Evolutionary conservation across 1,140 invertebrate genomes (phyloP).

Genomic region (Trichonephila clavata): DNA sequence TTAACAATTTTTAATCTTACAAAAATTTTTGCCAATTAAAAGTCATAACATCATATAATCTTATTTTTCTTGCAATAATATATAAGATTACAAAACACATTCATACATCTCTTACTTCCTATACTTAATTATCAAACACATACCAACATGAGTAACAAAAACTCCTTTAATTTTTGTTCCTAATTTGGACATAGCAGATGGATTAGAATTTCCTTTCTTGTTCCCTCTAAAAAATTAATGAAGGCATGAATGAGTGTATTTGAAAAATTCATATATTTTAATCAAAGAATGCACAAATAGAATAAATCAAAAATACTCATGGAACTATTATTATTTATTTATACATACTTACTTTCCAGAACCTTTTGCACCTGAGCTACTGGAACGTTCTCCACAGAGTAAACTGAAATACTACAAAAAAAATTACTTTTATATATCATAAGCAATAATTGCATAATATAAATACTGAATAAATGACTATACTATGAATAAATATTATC

Average conservation of each 20-base stretch:
- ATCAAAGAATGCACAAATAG: too few species aligned
- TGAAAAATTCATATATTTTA: neutral
- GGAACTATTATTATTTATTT: neutral
- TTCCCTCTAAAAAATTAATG: conserved; percentile 67
- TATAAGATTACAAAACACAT: too few species aligned
- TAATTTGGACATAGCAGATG: conserved; percentile 80
- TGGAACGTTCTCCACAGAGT: conserved; percentile 85
- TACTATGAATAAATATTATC: too few species aligned
- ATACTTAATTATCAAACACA: conserved; percentile 45
- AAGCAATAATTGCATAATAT: neutral
- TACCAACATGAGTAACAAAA: conserved; percentile 79
- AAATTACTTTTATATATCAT: neutral
- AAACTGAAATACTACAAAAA: conserved; percentile 86
- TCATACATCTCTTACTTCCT: too few species aligned
- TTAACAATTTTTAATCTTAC: too few species aligned
- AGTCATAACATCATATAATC: too few species aligned
- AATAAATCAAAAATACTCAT: too few species aligned
- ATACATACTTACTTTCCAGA: conserved; percentile 82
- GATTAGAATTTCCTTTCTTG: conserved; percentile 69
- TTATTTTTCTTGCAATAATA: too few species aligned
- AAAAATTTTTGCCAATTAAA: too few species aligned
- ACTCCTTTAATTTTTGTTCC: conserved; percentile 81
- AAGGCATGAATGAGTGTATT: neutral
- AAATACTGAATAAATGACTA: too few species aligned
- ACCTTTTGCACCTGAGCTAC: conserved; percentile 82